phyloP scores from a whole-genome alignment of 2,113 vertebrate genomes.

The Orientallactaga bullata region DNA sequence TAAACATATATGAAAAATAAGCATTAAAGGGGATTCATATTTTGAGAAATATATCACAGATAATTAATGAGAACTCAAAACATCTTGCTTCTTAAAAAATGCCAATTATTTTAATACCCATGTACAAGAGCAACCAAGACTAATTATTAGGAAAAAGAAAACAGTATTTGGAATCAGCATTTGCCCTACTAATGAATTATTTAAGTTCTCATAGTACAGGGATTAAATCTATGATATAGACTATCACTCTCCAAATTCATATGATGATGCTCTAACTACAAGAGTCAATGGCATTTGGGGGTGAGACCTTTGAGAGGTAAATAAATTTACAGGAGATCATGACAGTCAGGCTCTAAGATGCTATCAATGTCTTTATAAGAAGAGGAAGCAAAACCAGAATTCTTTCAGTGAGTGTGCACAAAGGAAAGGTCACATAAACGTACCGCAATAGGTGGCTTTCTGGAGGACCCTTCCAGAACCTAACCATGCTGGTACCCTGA shows the following conservation, averaged over 20 bases:
- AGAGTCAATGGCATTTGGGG: not conserved
- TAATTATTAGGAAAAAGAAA: constrained; percentile 63
- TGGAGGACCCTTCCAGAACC: not conserved
- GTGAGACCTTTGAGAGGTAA: not conserved
- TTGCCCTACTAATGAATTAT: constrained; percentile 24
- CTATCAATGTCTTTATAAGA: not conserved
- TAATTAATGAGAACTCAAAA: constrained; percentile 49
- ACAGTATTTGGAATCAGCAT: constrained; percentile 48
- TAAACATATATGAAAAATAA: constrained; percentile 72
- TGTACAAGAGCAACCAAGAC: constrained; percentile 52
- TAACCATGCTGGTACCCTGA: not conserved
- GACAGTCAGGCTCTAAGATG: not conserved
- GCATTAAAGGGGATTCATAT: constrained; percentile 23
- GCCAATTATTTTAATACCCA: constrained; percentile 48
- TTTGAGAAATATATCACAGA: constrained; percentile 23
- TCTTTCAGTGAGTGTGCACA: not conserved
- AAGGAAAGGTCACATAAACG: not conserved
- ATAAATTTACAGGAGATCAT: not conserved
- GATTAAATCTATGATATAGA: constrained; percentile 22
- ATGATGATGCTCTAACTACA: not conserved
- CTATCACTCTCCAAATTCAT: not conserved
- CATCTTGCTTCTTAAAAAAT: constrained; percentile 56
- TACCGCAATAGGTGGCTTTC: not conserved
- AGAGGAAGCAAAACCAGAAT: not conserved
- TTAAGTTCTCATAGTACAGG: constrained; percentile 9